Base-by-base conservation (phyloP, 2,113 vertebrate species). In the Oncorhynchus mykiss region DNA sequence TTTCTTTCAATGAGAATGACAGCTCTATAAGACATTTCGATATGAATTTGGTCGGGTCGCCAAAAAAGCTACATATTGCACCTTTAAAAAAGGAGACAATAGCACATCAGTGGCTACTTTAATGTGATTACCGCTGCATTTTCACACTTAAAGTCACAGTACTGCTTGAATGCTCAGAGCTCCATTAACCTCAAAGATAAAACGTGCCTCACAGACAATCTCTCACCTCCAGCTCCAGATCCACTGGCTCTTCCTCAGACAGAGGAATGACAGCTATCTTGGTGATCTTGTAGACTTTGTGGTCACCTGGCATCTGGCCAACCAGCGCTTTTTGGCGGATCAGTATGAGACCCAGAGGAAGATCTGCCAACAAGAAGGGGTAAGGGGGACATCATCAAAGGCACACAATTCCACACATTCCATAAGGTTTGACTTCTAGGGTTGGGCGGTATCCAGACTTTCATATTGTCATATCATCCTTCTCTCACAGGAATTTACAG, bases 281-380 rank as follows among this genome's bases (percentile, higher is more conserved):
- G 49, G 96, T 98, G 80, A 99, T 94, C 92, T 99, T 99, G 92
- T 94, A 99, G 67, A 99, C 96, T 80, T 96, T 96, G 81, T 98
- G 97, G 72, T 94, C 91, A 77, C 95, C 97, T 71, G 97, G 98
- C 85, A 99, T 94, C 78, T 91, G 93, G 68, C 98, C 98, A 79
- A 98, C 95, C 86, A 97, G 69, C 0, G 95, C 95, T 91, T 98
- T 98, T 92, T 99, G 97, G 45, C 97, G 95, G 89, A 99, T 97
- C 87, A 99, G 82, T 79, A 99, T 93, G 18, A 99, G 93, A 92
- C 96, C 96, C 86, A 98, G 96, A 0, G 97, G 96, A 80, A 99
- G 94, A 91, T 98, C 97, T 99, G 89, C 72, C 78, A 78, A 82
- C 70, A 85, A 20, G 74, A 84, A 81, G 25, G 74, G 74, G 65